These are phyloP conservation scores for Catharus minimus DNA, from an alignment of 2,113 vertebrate species.

Conservation along the genomic window DNA sequence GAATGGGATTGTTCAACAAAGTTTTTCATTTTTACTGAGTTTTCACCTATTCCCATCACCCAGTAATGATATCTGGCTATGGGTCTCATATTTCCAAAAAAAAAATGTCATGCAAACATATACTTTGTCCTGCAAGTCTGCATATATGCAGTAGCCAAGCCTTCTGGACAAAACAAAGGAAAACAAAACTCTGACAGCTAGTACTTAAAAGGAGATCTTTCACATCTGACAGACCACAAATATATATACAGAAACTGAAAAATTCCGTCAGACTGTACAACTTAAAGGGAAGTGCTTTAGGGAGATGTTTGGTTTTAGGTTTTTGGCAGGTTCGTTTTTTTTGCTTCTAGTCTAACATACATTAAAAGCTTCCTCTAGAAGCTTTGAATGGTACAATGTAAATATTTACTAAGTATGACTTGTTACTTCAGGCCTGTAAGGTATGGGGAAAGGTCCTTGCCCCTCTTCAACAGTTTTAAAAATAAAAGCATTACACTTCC, in stretches of 20 bases:
- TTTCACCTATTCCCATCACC: neutral
- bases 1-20: neutral
- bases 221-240: neutral
- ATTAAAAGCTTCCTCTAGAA: neutral
- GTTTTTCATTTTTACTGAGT: neutral
- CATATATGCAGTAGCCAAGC: neutral
- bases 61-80: neutral
- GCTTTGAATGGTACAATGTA: neutral
- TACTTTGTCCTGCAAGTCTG: neutral
- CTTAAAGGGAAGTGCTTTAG: neutral
- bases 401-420: neutral
- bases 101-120: neutral
- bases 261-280: neutral
- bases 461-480: neutral
- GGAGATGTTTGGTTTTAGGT: neutral
- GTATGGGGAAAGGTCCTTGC: neutral
- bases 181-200: neutral
- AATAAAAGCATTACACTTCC: neutral
- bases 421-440: neutral
- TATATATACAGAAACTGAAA: neutral
- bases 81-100: neutral
- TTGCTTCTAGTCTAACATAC: neutral
- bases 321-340: neutral
- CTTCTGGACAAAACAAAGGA: neutral
- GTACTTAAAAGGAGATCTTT: neutral